Conservation (phyloP, 2,113 vertebrate species). For the Heloderma charlesbogerti region DNA sequence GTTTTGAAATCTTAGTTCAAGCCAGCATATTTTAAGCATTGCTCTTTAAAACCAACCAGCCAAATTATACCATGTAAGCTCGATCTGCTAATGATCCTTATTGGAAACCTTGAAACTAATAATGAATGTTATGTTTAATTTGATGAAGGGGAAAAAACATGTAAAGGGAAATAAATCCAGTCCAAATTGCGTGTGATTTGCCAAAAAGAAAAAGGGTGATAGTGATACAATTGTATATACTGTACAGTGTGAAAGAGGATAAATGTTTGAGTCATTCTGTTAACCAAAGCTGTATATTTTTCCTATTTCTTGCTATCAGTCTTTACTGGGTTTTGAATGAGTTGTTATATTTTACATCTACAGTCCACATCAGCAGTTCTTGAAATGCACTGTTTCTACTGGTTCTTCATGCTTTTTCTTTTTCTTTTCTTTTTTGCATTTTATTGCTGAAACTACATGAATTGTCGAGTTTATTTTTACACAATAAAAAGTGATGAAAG, state of each 20-base stretch:
- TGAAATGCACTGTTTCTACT: slow-evolving; percentile 79
- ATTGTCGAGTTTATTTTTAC: slow-evolving; percentile 89
- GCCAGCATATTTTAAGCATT: slow-evolving; percentile 35
- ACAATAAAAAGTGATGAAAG: slow-evolving; percentile 87
- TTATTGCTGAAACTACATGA: slow-evolving; percentile 82
- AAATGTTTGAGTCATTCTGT: slow-evolving; percentile 72
- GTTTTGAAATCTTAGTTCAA: slow-evolving; percentile 24
- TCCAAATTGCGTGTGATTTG: slow-evolving; percentile 72
- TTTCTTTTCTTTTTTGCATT: slow-evolving; percentile 65
- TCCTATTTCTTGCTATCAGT: slow-evolving; percentile 71
- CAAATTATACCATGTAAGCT: slow-evolving; percentile 26
- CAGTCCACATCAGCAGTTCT: slow-evolving; percentile 67
- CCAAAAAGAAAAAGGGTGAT: slow-evolving; percentile 70
- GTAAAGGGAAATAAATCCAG: slow-evolving; percentile 56
- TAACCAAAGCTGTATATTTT: slow-evolving; percentile 83
- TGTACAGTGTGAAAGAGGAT: slow-evolving; percentile 74
- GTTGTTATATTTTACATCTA: slow-evolving; percentile 52
- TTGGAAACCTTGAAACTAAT: slow-evolving; percentile 38
- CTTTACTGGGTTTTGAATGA: slow-evolving; percentile 71
- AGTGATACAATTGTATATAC: slow-evolving; percentile 75
- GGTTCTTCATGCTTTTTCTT: slow-evolving; percentile 73
- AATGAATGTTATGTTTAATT: slow-evolving; percentile 42
- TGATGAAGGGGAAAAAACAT: slow-evolving; percentile 54
- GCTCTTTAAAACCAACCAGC: slow-evolving; percentile 48
- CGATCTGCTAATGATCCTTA: slow-evolving; percentile 22